Conservation (phyloP, 2,888 invertebrate species). For the Dusona sp. region DNA sequence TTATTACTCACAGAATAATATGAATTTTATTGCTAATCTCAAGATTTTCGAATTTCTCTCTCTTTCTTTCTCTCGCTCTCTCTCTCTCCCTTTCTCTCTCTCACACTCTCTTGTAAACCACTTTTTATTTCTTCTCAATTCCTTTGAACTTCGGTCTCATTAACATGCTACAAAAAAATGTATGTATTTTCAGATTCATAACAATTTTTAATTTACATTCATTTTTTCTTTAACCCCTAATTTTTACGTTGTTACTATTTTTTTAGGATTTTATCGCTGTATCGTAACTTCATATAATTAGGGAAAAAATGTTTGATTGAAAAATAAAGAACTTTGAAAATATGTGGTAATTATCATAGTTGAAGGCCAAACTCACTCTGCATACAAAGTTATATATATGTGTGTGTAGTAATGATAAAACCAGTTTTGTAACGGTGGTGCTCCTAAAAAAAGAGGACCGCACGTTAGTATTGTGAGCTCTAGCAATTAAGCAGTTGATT, state of each 20-base stretch:
- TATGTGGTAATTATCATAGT: not conserved
- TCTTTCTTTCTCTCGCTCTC: no score
- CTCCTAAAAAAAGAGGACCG: not conserved
- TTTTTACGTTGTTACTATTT: no score
- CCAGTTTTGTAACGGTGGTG: conserved; percentile 19
- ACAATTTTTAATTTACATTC: not conserved
- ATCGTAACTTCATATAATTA: not conserved
- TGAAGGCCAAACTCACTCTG: not conserved
- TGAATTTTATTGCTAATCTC: not conserved
- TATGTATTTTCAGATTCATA: not conserved
- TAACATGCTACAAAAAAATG: not conserved
- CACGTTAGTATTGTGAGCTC: not conserved
- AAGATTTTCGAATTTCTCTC: not conserved
- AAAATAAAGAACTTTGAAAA: not conserved
- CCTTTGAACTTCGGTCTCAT: not conserved
- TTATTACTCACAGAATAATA: not conserved
- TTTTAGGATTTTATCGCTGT: not conserved
- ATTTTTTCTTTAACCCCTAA: not conserved
- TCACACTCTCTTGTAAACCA: not conserved
- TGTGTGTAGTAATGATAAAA: not conserved
- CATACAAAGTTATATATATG: not conserved
- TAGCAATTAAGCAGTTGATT: conserved; percentile 2
- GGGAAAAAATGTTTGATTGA: not conserved
- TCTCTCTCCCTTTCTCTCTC: no score
- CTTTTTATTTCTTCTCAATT: not conserved